Conservation (phyloP, 2,888 invertebrate genomes). For the Phyllotreta cruciferae region DNA sequence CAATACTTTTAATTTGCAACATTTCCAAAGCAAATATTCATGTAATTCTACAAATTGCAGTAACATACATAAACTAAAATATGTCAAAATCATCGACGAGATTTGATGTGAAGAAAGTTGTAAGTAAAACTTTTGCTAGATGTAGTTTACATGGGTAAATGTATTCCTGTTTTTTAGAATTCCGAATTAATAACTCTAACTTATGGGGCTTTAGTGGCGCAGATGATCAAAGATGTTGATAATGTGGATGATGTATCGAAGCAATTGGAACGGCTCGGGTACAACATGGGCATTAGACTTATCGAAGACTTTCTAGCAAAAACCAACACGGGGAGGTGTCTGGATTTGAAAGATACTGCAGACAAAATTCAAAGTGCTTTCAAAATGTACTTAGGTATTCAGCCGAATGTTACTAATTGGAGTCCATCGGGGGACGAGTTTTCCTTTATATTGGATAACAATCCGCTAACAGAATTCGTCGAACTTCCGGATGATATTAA, state of each 20-base stretch:
- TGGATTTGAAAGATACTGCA: constrained; percentile 96
- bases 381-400: constrained; percentile 87
- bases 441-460: constrained; percentile 92
- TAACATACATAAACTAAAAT: constrained; percentile 18
- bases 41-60: constrained; percentile 34
- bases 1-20: too few relatives aligned
- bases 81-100: constrained; percentile 77
- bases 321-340: constrained; percentile 86
- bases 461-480: constrained; percentile 96
- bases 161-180: constrained; percentile 69
- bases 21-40: background rate
- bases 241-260: constrained; percentile 98
- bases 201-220: constrained; percentile 96
- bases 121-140: constrained; percentile 57
- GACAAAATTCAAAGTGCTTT: constrained; percentile 89
- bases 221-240: constrained; percentile 95
- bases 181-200: constrained; percentile 96
- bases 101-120: constrained; percentile 80
- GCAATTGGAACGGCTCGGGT: constrained; percentile 93
- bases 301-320: constrained; percentile 98
- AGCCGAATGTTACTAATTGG: constrained; percentile 94
- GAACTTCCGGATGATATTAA: constrained; percentile 88
- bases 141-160: constrained; percentile 8
- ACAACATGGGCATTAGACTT: constrained; percentile 96
- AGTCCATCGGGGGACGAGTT: constrained; percentile 95